Evolutionary conservation across 2,888 invertebrate genomes (phyloP), one percentile per base, ranked within the genome.

Genomic region (Hanleya hanleyi): DNA sequence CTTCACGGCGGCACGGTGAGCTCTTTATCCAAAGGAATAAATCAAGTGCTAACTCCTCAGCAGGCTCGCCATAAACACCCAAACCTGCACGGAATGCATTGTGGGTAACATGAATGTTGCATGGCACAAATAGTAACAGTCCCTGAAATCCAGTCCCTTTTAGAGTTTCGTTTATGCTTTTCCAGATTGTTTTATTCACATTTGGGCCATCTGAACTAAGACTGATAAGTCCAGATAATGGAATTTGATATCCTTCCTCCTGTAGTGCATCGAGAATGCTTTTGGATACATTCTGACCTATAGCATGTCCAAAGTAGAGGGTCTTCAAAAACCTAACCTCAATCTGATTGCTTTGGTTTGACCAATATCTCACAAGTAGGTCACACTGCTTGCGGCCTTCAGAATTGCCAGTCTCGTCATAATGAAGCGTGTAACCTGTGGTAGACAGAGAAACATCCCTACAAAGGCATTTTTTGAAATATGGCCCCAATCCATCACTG

Each of bases 161-260:
- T n/a, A n/a, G n/a, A n/a, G n/a, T n/a, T n/a, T n/a, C n/a, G n/a
- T n/a, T n/a, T 73, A 74, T 29, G 36, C 67, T 66, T 41, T 69
- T 74, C 76, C 74, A 76, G 29, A 81, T 71, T n/a, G 75, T 72
- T 49, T 79, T 79, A 47, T 81, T 81, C 6, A 77, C 77, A 77
- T 75, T 79, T 49, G 75, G 81, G 15, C 81, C 79, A 78, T 81
- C 78, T 62, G 68, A 66, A 0, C 76, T 71, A n/a, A 79, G 26
- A 35, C 38, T 69, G 4, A 79, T 9, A 1, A 77, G 37, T 33
- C 67, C 61, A 47, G 22, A 36, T 2, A 75, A 36, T 65, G 66
- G 69, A 26, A 77, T 22, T 33, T 74, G 22, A 71, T 29, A 76
- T 32, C 67, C 67, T 1, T 47, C 67, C 51, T 73, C 75, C 26